Base-by-base conservation (phyloP, 2,797 vertebrate genomes). In the Pseudochirops corinnae region DNA sequence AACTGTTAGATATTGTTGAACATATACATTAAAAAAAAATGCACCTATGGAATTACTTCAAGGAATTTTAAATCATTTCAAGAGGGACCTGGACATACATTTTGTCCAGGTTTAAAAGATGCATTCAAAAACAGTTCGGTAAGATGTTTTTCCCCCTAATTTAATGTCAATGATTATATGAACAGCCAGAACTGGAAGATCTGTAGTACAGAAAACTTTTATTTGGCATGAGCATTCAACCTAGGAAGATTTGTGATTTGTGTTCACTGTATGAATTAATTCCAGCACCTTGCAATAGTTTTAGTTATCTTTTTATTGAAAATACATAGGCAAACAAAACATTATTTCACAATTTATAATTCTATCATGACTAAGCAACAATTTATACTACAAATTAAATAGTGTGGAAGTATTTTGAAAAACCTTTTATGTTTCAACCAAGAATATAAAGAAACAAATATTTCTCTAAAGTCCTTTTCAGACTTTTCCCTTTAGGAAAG, bases 181-280 rank as follows among this genome's bases (percentile, higher is more conserved):
- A 91, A 91, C 24, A 9, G 55, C 5, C 62, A 94, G 82, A 93
- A 95, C 92, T 67, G 6, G 39, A 87, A 97, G n/a, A 97, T 92
- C 13, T 91, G 5, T 46, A 39, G 21, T 87, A 12, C 3, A 96
- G 39, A 95, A 0, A 94, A 57, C 11, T 92, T 94, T 96, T 93
- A 93, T 12, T 93, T 96, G 56, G 95, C 52, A 97, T 92, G 94
- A 95, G 0, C n/a, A 95, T 92, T 92, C 96, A 94, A 96, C 46
- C 67, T 55, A 50, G 18, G 11, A 91, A 46, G 39, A 58, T 94
- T 50, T 97, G 4, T 46, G 39, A 58, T 94, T 55, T 97, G 4
- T 46, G 95, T 90, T 96, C 93, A 96, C 95, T 95, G 56, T 96
- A 46, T 90, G n/a, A 24, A 74, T 39, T 26, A 33, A 67, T 67